Percentiles rank a stretch among this genome's conserved stretches.
Evolutionary conservation across 2,797 vertebrate genomes (phyloP).

Genomic region (Lophotriccus pileatus): DNA sequence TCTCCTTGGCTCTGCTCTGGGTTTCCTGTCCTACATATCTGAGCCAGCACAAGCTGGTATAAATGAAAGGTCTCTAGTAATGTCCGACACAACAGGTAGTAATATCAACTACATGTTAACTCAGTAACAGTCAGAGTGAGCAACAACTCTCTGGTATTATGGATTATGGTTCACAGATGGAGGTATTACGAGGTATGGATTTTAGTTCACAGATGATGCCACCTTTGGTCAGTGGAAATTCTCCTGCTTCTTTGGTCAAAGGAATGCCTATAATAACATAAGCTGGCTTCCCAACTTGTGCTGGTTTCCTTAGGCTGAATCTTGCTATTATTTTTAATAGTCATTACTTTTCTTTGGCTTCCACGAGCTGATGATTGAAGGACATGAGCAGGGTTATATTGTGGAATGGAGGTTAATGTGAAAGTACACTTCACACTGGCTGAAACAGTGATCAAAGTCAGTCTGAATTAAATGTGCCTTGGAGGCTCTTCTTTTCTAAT

Average conservation of each 20-base stretch:
- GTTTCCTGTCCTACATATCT: not conserved
- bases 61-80: not conserved
- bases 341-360: not conserved
- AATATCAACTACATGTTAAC: not conserved
- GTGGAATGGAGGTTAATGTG: not conserved
- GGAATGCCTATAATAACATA: not conserved
- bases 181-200: not conserved
- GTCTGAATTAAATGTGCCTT: not conserved
- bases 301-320: not conserved
- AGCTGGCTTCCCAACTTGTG: not conserved
- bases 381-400: not conserved
- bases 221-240: not conserved
- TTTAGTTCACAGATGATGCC: not conserved
- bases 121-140: not conserved
- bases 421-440: not conserved
- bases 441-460: not conserved
- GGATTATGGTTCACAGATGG: not conserved
- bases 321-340: not conserved
- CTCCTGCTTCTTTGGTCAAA: not conserved
- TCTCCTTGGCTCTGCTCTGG: not conserved
- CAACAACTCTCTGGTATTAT: not conserved
- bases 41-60: not conserved
- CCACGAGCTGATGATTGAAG: not conserved
- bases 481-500: not conserved
- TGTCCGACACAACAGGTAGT: not conserved